Evolutionary conservation across 2,113 vertebrate species (phyloP).

Genomic region (Lepus timidus): DNA sequence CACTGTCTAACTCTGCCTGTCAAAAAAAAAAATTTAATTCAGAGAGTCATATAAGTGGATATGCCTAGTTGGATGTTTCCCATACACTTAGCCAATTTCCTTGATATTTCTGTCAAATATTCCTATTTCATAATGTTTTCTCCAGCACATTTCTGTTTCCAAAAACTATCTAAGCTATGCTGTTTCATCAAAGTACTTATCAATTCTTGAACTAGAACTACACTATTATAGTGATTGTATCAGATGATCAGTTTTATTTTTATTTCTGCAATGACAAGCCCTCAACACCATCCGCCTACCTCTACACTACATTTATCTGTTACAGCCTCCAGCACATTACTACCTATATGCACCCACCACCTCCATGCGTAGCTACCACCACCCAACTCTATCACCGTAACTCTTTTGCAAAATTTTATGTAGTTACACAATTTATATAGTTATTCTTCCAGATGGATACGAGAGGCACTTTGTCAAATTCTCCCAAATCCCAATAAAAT

Average conservation of each 20-base stretch:
- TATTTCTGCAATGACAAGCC: slow-evolving; percentile 21
- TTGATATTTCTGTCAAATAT: slow-evolving; percentile 8
- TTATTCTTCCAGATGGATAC: slow-evolving; percentile 38
- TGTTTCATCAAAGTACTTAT: background rate
- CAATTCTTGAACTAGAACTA: background rate
- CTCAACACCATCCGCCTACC: background rate
- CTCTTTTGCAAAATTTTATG: background rate
- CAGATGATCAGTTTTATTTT: slow-evolving; percentile 43
- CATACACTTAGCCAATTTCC: background rate
- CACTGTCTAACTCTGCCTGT: no score
- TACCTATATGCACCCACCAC: background rate
- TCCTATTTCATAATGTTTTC: background rate
- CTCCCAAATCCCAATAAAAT: background rate
- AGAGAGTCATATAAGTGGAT: background rate
- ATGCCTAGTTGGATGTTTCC: slow-evolving; percentile 11
- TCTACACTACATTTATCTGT: no score
- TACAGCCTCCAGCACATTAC: no score
- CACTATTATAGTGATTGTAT: background rate
- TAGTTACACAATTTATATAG: background rate
- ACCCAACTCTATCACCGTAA: background rate
- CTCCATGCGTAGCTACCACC: no score
- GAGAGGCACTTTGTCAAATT: slow-evolving; percentile 29
- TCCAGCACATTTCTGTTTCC: slow-evolving; percentile 21
- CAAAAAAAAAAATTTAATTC: background rate
- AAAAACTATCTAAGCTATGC: slow-evolving; percentile 15